phyloP scores from a whole-genome alignment of 2,113 vertebrate genomes.

The Microcebus tavaratra region DNA sequence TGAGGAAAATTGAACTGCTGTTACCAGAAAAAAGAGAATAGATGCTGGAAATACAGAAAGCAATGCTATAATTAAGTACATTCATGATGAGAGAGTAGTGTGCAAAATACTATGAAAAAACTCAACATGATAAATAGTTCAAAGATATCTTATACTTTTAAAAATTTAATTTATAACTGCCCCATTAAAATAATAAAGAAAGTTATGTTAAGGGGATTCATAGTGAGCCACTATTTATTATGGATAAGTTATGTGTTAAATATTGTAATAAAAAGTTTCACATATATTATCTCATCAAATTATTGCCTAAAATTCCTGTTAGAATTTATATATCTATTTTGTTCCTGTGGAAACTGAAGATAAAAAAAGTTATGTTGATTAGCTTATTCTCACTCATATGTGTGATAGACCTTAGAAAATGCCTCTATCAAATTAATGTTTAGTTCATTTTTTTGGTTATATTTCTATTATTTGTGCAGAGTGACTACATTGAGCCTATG shows the following conservation, averaged over 20 bases:
- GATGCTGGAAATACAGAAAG: neutral
- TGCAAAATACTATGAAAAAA: constrained; percentile 9
- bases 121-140: neutral
- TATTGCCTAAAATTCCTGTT: neutral
- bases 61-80: neutral
- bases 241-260: neutral
- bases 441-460: neutral
- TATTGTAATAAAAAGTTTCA: neutral
- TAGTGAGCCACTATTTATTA: neutral
- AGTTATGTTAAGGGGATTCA: neutral
- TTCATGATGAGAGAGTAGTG: neutral
- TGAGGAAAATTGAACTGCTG: neutral
- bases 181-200: neutral
- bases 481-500: neutral
- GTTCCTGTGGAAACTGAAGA: neutral
- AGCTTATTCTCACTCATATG: neutral
- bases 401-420: neutral
- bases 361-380: neutral
- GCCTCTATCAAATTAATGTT: neutral
- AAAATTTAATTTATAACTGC: neutral
- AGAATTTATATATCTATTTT: neutral
- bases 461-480: neutral
- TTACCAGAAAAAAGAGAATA: neutral
- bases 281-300: neutral
- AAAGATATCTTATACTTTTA: neutral